Evolutionary conservation across 2,797 vertebrate species (phyloP).

Genomic region (Falco berigora): DNA sequence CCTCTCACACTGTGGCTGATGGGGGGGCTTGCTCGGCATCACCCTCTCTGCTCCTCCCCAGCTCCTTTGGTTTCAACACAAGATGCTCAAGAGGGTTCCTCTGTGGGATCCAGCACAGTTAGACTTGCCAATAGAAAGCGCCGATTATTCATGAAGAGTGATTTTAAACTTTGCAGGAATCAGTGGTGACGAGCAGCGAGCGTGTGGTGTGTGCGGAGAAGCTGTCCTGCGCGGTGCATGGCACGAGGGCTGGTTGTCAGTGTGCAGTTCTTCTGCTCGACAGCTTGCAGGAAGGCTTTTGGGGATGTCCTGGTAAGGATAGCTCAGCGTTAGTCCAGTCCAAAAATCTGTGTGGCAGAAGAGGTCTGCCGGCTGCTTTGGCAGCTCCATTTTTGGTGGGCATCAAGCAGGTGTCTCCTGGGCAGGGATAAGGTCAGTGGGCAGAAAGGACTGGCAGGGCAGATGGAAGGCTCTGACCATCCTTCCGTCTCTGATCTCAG

Average conservation of each 20-base stretch:
- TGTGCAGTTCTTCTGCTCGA: background rate
- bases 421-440: background rate
- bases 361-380: background rate
- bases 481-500: background rate
- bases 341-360: background rate
- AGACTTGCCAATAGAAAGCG: background rate
- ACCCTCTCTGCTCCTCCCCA: background rate
- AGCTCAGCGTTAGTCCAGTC: background rate
- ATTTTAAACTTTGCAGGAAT: background rate
- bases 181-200: accelerated
- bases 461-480: background rate
- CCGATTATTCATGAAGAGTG: accelerated
- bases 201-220: accelerated
- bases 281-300: background rate
- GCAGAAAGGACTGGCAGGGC: background rate
- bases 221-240: background rate
- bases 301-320: background rate
- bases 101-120: background rate
- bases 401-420: accelerated
- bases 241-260: background rate
- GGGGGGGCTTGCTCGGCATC: background rate
- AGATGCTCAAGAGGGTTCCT: background rate
- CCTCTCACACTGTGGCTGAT: background rate
- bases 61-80: background rate
- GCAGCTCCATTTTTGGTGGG: accelerated